Percentiles rank a stretch among this genome's conserved stretches.
These are phyloP conservation scores for Drosophila azteca DNA, from an alignment of 1,140 invertebrate genomes.

Conservation along the genomic window DNA sequence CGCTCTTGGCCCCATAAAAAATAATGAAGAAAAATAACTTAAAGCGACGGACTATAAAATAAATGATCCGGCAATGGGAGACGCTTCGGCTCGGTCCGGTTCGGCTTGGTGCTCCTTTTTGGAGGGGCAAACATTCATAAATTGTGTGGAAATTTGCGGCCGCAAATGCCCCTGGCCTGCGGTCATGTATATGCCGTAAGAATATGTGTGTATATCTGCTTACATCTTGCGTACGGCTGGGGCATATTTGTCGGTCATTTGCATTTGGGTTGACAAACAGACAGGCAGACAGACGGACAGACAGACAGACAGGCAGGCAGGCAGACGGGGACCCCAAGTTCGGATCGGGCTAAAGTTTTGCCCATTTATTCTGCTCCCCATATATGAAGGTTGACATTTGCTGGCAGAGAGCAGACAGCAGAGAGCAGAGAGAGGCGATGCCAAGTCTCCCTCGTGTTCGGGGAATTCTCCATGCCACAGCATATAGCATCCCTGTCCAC, in stretches of 20 bases:
- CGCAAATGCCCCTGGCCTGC: slow-evolving; percentile 31
- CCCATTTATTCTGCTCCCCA: slow-evolving; percentile 63
- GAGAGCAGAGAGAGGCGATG: no score
- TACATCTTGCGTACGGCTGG: slow-evolving; percentile 27
- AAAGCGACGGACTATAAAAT: slow-evolving; percentile 79
- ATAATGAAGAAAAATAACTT: slow-evolving; percentile 82
- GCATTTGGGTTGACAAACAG: slow-evolving; percentile 55
- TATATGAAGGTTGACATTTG: slow-evolving; percentile 50
- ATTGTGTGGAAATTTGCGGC: slow-evolving; percentile 54
- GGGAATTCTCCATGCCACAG: slow-evolving; percentile 38
- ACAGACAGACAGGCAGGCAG: slow-evolving; percentile 25
- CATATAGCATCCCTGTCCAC: neutral
- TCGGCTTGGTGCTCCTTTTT: neutral
- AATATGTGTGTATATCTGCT: slow-evolving; percentile 31
- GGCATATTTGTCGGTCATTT: slow-evolving; percentile 68
- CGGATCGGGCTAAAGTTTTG: slow-evolving; percentile 48
- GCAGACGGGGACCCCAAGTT: slow-evolving; percentile 22
- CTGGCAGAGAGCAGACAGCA: neutral
- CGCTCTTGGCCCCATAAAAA: slow-evolving; percentile 56
- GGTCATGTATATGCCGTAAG: slow-evolving; percentile 16
- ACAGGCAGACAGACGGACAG: slow-evolving; percentile 32
- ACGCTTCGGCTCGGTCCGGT: slow-evolving; percentile 9
- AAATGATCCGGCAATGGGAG: slow-evolving; percentile 72
- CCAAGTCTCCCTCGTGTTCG: slow-evolving; percentile 25
- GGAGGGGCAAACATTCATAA: slow-evolving; percentile 36